A percentile compares a stretch with the other conserved stretches of the same genome.
These are phyloP conservation scores for Colletes gigas DNA, from an alignment of 1,140 invertebrate species.

Conservation along the genomic window DNA sequence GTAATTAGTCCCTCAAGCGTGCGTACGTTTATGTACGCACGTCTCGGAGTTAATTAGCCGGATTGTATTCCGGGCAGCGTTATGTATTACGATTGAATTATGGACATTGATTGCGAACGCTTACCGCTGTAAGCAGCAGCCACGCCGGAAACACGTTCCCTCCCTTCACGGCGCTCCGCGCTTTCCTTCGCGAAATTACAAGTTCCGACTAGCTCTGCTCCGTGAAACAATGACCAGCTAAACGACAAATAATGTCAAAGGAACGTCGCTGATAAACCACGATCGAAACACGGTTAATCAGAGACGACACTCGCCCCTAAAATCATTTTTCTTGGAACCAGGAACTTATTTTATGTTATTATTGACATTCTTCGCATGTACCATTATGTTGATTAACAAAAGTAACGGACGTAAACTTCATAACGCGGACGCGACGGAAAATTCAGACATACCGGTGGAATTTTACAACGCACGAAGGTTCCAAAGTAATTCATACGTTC, in stretches of 20 bases:
- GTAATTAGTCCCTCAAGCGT: constrained; percentile 55
- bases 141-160: neutral
- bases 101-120: constrained; percentile 53
- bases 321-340: too few species aligned
- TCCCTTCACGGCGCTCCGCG: neutral
- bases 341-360: too few species aligned
- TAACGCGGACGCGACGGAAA: neutral
- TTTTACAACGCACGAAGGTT: neutral
- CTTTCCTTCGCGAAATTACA: neutral
- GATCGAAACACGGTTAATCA: too few species aligned
- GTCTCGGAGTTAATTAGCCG: constrained; percentile 57
- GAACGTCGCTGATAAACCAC: too few species aligned
- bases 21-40: constrained; percentile 54
- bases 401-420: neutral
- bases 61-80: constrained; percentile 45
- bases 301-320: too few species aligned
- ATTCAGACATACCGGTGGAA: neutral
- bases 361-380: too few species aligned
- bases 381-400: too few species aligned
- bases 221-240: too few species aligned
- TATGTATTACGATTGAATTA: constrained; percentile 57
- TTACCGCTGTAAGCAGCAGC: constrained; percentile 26
- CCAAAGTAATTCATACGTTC: constrained; percentile 1
- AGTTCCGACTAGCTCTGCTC: too few species aligned
- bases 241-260: too few species aligned